phyloP scores from a whole-genome alignment of 2,113 vertebrate species.

The Shinisaurus crocodilurus region DNA sequence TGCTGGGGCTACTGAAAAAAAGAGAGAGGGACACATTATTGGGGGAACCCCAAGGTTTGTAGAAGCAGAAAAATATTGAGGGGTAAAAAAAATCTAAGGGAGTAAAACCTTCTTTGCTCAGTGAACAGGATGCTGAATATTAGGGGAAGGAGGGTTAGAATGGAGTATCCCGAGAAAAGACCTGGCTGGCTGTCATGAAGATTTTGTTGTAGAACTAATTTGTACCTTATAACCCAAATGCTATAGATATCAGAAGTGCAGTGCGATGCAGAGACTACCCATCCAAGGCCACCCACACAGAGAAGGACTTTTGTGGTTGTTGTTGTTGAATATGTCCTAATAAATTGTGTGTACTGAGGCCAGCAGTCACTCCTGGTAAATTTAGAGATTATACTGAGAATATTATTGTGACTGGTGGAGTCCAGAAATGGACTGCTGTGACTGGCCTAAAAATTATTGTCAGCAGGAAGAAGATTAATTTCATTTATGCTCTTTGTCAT shows the following conservation, averaged over 20 bases:
- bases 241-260: not conserved
- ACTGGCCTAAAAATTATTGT: constrained; percentile 70
- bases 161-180: not conserved
- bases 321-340: not conserved
- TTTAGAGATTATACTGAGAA: constrained; percentile 51
- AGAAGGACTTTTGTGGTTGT: not conserved
- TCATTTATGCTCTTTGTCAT: constrained; percentile 76
- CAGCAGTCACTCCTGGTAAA: constrained; percentile 45
- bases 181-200: not conserved
- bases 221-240: constrained; percentile 29
- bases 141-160: not conserved
- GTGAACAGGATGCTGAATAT: not conserved
- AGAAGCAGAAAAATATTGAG: not conserved
- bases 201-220: not conserved
- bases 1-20: too few species aligned
- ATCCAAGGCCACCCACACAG: not conserved
- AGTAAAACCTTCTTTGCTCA: not conserved
- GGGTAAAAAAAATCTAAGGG: not conserved
- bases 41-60: not conserved
- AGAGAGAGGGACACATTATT: too few species aligned
- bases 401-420: constrained; percentile 52
- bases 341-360: constrained; percentile 16
- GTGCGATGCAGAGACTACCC: constrained; percentile 19
- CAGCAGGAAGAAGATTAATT: constrained; percentile 77
- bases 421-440: constrained; percentile 43